Evolutionary conservation across 2,113 vertebrate species (phyloP).

Genomic region (Glareola pratincola): DNA sequence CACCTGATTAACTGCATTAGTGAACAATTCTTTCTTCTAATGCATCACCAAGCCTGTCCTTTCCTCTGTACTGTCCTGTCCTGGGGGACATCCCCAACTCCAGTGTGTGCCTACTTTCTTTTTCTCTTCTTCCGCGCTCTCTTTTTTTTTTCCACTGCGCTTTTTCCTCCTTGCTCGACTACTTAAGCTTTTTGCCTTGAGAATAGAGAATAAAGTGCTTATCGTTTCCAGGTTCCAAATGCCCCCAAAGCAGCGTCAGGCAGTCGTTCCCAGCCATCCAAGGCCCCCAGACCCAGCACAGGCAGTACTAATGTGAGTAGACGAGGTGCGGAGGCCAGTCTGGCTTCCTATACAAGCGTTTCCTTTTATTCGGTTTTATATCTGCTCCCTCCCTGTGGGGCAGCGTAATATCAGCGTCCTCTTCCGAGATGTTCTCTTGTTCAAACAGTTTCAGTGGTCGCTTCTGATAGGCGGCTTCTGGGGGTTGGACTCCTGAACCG

Average conservation of each 20-base stretch:
- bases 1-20: neutral
- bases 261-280: neutral
- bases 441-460: rapidly evolving
- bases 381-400: neutral
- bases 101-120: neutral
- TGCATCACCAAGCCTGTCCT: neutral
- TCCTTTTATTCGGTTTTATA: neutral
- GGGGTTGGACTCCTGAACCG: neutral
- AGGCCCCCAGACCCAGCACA: neutral
- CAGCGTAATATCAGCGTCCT: neutral
- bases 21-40: neutral
- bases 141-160: neutral
- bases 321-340: neutral
- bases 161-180: neutral
- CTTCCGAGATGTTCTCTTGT: neutral
- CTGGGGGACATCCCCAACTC: neutral
- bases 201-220: neutral
- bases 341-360: neutral
- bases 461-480: neutral
- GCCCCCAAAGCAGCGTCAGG: neutral
- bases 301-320: neutral
- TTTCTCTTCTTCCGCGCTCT: neutral
- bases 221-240: neutral
- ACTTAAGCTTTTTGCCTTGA: neutral
- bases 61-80: neutral